Evolutionary conservation across 2,113 vertebrate genomes (phyloP).

Genomic region (Neodon shergylaensis): DNA sequence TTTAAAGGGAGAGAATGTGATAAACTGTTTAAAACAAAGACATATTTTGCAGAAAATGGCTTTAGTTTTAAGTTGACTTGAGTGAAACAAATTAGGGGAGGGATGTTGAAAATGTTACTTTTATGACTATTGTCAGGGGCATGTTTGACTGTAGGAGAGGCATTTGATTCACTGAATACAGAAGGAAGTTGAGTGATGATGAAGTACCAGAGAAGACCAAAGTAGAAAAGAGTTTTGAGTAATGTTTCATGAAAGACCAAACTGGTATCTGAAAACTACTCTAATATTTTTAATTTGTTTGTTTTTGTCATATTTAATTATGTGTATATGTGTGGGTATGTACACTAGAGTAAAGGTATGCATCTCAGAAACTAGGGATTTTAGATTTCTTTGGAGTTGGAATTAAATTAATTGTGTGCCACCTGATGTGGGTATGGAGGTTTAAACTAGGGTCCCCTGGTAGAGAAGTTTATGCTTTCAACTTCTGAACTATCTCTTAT

Average conservation of each 20-base stretch:
- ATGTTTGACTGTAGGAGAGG: slow-evolving; percentile 86
- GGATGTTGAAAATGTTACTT: slow-evolving; percentile 81
- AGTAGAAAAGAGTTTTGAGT: slow-evolving; percentile 87
- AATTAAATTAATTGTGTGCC: too few species aligned
- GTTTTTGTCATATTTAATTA: too few species aligned
- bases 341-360: too few species aligned
- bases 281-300: too few species aligned
- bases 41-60: neutral
- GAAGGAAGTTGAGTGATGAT: slow-evolving; percentile 84
- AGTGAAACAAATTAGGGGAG: neutral
- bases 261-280: too few species aligned
- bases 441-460: too few species aligned
- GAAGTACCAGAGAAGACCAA: slow-evolving; percentile 80
- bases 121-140: slow-evolving; percentile 77
- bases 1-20: slow-evolving; percentile 40
- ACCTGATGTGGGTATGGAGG: too few species aligned
- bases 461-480: too few species aligned
- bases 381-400: too few species aligned
- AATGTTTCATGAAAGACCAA: slow-evolving; percentile 91
- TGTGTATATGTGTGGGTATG: too few species aligned
- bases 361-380: too few species aligned
- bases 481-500: too few species aligned
- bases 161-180: slow-evolving; percentile 89
- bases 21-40: neutral
- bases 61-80: neutral